These are phyloP conservation scores for Spea multiplicata DNA, from an alignment of 2,113 vertebrate species.

Conservation along the genomic window DNA sequence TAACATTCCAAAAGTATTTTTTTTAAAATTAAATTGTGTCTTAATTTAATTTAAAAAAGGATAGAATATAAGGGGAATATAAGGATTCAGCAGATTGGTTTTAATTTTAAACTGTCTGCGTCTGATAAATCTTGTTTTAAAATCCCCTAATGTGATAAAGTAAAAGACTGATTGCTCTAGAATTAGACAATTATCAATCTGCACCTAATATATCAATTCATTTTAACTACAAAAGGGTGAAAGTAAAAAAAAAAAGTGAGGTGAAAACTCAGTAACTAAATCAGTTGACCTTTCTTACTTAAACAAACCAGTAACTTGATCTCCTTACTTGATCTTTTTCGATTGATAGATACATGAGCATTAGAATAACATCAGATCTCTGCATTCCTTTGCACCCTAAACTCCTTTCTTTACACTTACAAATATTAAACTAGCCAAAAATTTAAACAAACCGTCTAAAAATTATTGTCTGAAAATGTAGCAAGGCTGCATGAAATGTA, in stretches of 20 bases:
- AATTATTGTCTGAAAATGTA: slow-evolving; percentile 8
- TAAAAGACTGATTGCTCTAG: background rate
- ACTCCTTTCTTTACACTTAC: slow-evolving; percentile 29
- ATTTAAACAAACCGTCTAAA: slow-evolving; percentile 23
- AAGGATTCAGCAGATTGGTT: no score
- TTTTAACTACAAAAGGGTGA: slow-evolving; percentile 45
- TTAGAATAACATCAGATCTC: slow-evolving; percentile 44
- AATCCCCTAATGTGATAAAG: background rate
- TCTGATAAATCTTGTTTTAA: background rate
- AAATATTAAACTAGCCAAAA: slow-evolving; percentile 27
- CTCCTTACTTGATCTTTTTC: slow-evolving; percentile 50
- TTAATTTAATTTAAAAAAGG: no score
- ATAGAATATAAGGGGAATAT: no score
- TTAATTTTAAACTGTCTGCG: no score
- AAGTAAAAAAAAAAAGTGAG: slow-evolving; percentile 43
- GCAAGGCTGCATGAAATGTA: slow-evolving; percentile 1
- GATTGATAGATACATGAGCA: slow-evolving; percentile 47
- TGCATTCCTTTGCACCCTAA: slow-evolving; percentile 37
- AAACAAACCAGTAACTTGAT: slow-evolving; percentile 52
- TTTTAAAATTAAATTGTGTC: no score
- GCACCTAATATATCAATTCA: slow-evolving; percentile 52
- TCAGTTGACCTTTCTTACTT: slow-evolving; percentile 51
- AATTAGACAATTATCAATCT: slow-evolving; percentile 31
- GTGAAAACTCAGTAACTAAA: slow-evolving; percentile 40
- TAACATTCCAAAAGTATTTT: no score